Evolutionary conservation across 2,797 vertebrate genomes (phyloP).

Genomic region (Danio jaintianensis): DNA sequence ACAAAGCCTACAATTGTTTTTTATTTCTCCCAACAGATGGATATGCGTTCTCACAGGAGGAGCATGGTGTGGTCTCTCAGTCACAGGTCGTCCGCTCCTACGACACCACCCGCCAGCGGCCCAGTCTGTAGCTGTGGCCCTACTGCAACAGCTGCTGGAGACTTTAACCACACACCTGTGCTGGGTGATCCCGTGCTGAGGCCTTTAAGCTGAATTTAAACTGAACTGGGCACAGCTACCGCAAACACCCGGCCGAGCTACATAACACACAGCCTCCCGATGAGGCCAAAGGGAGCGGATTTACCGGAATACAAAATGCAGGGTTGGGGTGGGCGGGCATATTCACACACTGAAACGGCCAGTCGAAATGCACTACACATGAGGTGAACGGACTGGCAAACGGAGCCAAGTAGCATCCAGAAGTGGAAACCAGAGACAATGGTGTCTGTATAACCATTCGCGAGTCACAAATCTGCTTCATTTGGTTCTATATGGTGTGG

Average conservation of each 20-base stretch:
- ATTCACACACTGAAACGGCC: constrained; percentile 44
- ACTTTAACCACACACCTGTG: constrained; percentile 64
- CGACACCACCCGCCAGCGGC: constrained; percentile 91
- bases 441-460: constrained; percentile 38
- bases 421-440: constrained; percentile 56
- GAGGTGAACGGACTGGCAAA: constrained; percentile 35
- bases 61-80: constrained; percentile 96
- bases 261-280: constrained; percentile 48
- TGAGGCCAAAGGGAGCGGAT: constrained; percentile 43
- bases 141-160: constrained; percentile 66
- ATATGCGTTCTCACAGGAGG: constrained; percentile 98
- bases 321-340: constrained; percentile 23
- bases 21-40: constrained; percentile 81
- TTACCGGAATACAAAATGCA: constrained; percentile 6
- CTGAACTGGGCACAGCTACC: constrained; percentile 43
- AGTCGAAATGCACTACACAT: constrained; percentile 43
- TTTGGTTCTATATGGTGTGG: constrained; percentile 62
- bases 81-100: constrained; percentile 96
- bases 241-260: constrained; percentile 17
- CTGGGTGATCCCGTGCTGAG: constrained; percentile 71
- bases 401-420: constrained; percentile 58
- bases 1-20: background rate
- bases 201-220: constrained; percentile 70
- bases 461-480: constrained; percentile 46
- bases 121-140: constrained; percentile 80